These are phyloP conservation scores for Tetraodon nigroviridis DNA, from an alignment of 2,113 vertebrate genomes.

Conservation along the genomic window DNA sequence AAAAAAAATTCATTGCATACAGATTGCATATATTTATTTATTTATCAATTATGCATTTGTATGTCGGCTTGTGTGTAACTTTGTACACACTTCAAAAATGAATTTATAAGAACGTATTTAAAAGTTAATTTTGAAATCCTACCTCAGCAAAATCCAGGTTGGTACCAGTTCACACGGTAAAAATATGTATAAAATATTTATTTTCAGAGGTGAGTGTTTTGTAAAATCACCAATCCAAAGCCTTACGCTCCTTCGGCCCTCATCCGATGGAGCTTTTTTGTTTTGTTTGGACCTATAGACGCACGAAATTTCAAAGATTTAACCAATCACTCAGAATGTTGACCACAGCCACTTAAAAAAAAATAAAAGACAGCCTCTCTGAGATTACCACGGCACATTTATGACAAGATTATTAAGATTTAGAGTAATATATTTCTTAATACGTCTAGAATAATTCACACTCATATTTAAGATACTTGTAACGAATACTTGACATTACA, in stretches of 20 bases:
- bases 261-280: conserved; percentile 58
- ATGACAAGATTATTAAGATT: conserved; percentile 44
- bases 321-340: conserved; percentile 60
- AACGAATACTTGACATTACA: conserved; percentile 18
- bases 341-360: conserved; percentile 45
- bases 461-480: conserved; percentile 21
- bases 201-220: conserved; percentile 79
- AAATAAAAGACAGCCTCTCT: conserved; percentile 29
- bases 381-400: conserved; percentile 50
- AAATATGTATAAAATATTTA: conserved; percentile 74
- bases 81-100: conserved; percentile 54
- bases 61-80: conserved; percentile 34
- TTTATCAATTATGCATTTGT: conserved; percentile 60
- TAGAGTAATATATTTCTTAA: conserved; percentile 65
- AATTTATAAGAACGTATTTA: conserved; percentile 68
- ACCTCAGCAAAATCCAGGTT: conserved; percentile 90
- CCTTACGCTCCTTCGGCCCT: conserved; percentile 76
- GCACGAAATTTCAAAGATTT: conserved; percentile 61
- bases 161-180: conserved; percentile 66
- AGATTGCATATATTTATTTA: conserved; percentile 75
- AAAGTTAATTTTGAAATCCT: conserved; percentile 76
- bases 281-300: conserved; percentile 67
- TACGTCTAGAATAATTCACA: conserved; percentile 34
- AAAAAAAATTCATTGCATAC: conserved; percentile 54
- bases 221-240: conserved; percentile 73